Base-by-base conservation (phyloP, 2,113 vertebrate species). In the Corythornis madagascariensis region DNA sequence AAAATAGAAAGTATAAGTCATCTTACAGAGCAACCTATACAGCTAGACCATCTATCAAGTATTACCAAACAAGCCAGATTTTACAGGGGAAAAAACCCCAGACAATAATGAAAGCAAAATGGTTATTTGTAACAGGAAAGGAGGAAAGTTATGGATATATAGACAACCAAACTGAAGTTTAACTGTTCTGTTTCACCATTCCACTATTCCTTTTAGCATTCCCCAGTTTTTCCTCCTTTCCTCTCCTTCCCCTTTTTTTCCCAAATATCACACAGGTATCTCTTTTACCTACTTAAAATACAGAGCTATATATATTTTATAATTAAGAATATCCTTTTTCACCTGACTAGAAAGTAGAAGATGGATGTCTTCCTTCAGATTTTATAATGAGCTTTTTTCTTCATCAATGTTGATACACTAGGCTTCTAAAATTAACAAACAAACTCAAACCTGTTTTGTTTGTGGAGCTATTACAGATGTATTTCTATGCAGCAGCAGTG, bases 321-420 rank as follows among this genome's bases (percentile, higher is more conserved):
- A 84, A 61, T 55, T 57, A 87, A 90, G 31, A 72, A n/a, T 52
- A 79, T 55, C 50, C 17, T 22, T 59, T 89, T 96, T 28, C 11
- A 52, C 16, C 13, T n/a, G 22, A 76, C 11, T 29, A 79, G 22
- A 84, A 83, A 84, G 73, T 6, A 42, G 29, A 65, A 69, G 42
- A 16, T 0, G 0, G 7, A 10, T 72, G 15, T 50, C n/a, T 56
- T 88, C 28, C 26, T 21, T 87, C 59, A 52, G 14, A 73, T 67
- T 86, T 79, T 73, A 61, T 7, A 73, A 16, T 16, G 5, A 16
- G 43, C 43, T 45, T 45, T 45, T 45, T 45, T 45, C 43, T 45
- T 45, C 43, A 45, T 45, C 43, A 16, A 45, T 45, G 43, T 45
- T 45, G 43, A 45, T 45, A 45, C 43, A 16, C 43, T 45, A 45